A percentile compares a stretch with the other conserved stretches of the same genome.
These are phyloP conservation scores for Mizuhopecten yessoensis DNA, from an alignment of 1,140 invertebrate genomes.

Conservation along the genomic window DNA sequence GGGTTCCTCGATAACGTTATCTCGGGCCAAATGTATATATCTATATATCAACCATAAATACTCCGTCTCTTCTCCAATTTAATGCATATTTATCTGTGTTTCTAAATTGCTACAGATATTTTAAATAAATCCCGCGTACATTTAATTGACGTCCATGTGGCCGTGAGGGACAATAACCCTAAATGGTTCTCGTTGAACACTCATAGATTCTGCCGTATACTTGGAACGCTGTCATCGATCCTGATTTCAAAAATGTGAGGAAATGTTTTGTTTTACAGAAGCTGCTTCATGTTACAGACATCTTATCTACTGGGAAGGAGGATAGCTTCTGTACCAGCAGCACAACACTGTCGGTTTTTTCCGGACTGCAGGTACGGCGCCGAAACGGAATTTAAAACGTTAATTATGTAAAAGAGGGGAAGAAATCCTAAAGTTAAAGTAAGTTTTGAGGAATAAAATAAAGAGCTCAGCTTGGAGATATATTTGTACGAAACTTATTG, in stretches of 20 bases:
- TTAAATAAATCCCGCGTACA: conserved; percentile 24
- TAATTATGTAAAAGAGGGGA: no score
- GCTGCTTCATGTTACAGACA: not conserved
- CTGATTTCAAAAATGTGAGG: not conserved
- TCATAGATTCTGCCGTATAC: not conserved
- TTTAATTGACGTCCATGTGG: conserved; percentile 15
- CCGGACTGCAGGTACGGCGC: no score
- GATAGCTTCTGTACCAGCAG: no score
- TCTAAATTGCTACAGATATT: conserved; percentile 18
- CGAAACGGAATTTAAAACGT: no score
- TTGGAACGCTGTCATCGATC: not conserved
- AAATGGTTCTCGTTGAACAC: not conserved
- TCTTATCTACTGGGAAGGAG: no score
- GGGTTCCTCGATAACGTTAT: conserved; percentile 23
- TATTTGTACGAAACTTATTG: no score
- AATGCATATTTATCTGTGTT: conserved; percentile 39
- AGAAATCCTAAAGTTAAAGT: no score
- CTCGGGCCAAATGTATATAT: not conserved
- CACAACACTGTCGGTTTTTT: no score
- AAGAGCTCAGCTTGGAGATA: no score
- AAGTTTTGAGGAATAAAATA: no score
- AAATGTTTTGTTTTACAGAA: not conserved
- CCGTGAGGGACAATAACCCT: not conserved
- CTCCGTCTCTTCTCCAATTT: not conserved
- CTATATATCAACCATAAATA: conserved; percentile 28